Evolutionary conservation across 2,797 vertebrate genomes (phyloP), one percentile per base, ranked within the genome.

Genomic region (Acanthurus leucopareius): DNA sequence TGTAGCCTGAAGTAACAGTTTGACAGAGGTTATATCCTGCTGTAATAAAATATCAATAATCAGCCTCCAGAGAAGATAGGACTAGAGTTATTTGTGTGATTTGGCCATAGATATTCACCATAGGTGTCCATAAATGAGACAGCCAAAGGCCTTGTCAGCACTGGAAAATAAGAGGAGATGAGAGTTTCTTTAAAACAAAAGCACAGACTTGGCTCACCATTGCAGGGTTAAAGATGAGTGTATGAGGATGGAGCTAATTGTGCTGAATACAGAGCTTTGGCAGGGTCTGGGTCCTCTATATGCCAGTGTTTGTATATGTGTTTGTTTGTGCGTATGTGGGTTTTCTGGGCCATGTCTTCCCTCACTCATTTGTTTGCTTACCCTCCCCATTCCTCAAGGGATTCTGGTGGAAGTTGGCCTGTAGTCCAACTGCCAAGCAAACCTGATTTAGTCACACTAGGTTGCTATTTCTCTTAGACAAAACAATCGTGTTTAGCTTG

Each of bases 381-480:
- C 56, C 75, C 73, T 64, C 56, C 61, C 82, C 25, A 15, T 59
- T 60, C 69, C 90, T 88, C 88, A 73, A n/a, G 87, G 80, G 90
- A 84, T 83, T 65, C 62, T 54, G 53, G 82, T 69, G 87, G 86
- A 92, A 92, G 85, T 89, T 57, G 71, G 88, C 84, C 89, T 84
- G 88, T 83, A 59, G 72, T 90, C 84, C 69, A 35, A 73, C 90
- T 94, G 93, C 91, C 92, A 94, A 88, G 83, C 88, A 89, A 90
- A 93, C 91, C 86, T 87, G 92, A 94, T 94, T 94, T 92, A 94
- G 89, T 87, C 90, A 79, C 92, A 92, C 84, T 85, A 66, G 14
- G 78, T 72, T 91, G 91, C 85, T 86, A 91, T 93, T 93, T 92
- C 85, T 91, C 89, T 88, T 85, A 73, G 60, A 79, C 54, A 56